Percentiles rank a stretch among this genome's conserved stretches.
phyloP scores from a whole-genome alignment of 2,113 vertebrate genomes.

The Callorhinus ursinus region DNA sequence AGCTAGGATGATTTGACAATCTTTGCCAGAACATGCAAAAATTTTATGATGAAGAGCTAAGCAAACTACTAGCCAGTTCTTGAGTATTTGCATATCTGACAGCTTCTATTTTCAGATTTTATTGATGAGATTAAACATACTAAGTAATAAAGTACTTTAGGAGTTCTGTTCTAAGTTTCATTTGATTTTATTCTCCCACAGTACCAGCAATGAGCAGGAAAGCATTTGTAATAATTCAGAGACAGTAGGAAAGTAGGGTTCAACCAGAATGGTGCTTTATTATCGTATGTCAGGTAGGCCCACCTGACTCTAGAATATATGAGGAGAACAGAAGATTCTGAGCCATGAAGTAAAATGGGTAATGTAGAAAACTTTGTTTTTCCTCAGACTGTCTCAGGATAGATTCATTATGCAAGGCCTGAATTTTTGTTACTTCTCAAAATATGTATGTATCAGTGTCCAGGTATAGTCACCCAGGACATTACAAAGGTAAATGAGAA shows the following conservation, averaged over 20 bases:
- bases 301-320: neutral
- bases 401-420: neutral
- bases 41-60: constrained; percentile 57
- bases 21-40: constrained; percentile 69
- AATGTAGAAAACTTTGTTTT: neutral
- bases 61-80: constrained; percentile 59
- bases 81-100: constrained; percentile 62
- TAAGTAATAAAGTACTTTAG: constrained; percentile 51
- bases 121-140: constrained; percentile 32
- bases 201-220: neutral
- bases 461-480: neutral
- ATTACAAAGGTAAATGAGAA: neutral
- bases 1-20: constrained; percentile 64
- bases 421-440: constrained; percentile 15
- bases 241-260: neutral
- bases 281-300: neutral
- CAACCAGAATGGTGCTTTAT: neutral
- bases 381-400: neutral
- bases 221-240: constrained; percentile 14
- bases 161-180: neutral
- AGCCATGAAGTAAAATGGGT: neutral
- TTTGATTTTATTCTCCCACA: constrained; percentile 17
- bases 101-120: constrained; percentile 60
- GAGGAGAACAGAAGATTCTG: neutral
- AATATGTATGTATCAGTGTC: neutral